Evolutionary conservation across 2,888 invertebrate species (phyloP), one percentile per base, ranked within the genome.

Genomic region (Atethmia centrago): DNA sequence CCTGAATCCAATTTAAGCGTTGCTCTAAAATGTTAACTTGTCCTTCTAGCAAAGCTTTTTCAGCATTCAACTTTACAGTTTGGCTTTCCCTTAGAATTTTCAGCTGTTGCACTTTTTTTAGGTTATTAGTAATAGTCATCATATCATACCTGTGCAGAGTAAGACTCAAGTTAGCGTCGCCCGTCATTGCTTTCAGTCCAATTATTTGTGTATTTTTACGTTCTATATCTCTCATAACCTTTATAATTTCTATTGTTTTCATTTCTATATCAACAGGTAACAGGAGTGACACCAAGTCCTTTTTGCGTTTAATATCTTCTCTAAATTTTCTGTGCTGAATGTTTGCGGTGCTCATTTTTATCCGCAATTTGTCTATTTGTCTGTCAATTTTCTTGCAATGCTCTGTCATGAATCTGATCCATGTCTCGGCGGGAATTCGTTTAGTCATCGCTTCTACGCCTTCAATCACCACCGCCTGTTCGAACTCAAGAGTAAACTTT

Each of bases 191-290:
- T 86, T 97, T 97, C 74, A 97, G 82, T 63, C 97, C 96, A 0
- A 93, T 88, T 21, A 97, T 81, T 74, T 97, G 94, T 3, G 87
- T 84, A 62, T 95, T 92, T 85, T 97, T 97, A 47, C 94, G 92
- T 9, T 97, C 97, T 55, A 97, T 97, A 5, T 92, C 89, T 65
- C 92, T 90, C 21, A 92, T 62, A 62, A 96, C 95, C 84, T 96
- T 95, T 16, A 94, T 85, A 84, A 97, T 97, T 85, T 97, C 97
- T 36, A 97, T 97, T 80, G 94, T 94, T 19, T 97, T 85, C 84
- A 97, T 96, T 62, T 97, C 96, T 82, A 97, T 97, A 88, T 97
- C 97, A 0, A 97, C 96, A 0, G 97, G 95, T 2, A 51, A 0
- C 1, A 78, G 4, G 0, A 10, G 25, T 45, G 56, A 40, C 25